Conservation (phyloP, 92 coral and sea anemone species). For the Siderastrea siderea region DNA sequence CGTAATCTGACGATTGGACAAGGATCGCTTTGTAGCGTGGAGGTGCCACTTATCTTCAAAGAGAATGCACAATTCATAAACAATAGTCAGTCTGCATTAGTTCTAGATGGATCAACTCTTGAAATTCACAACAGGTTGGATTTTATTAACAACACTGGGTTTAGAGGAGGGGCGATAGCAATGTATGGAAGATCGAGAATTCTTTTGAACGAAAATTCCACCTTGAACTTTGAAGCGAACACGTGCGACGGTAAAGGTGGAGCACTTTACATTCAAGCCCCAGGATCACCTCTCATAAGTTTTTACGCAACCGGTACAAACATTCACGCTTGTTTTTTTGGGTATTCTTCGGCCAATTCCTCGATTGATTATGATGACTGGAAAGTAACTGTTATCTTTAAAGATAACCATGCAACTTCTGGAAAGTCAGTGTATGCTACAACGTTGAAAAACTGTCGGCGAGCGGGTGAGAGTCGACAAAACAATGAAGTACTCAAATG, state of each 20-base stretch:
- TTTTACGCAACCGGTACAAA: conserved; percentile 75
- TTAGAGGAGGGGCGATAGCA: conserved; percentile 93
- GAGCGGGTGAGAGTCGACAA: conserved; percentile 63
- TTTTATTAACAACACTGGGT: conserved; percentile 78
- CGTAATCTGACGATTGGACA: conserved; percentile 71
- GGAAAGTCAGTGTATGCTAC: conserved; percentile 91
- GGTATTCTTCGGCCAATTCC: conserved; percentile 38
- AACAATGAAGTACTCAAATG: conserved; percentile 78
- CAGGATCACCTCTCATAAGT: conserved; percentile 87
- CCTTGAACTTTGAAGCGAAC: conserved; percentile 70
- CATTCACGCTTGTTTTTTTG: conserved; percentile 81
- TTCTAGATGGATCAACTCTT: conserved; percentile 75
- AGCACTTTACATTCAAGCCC: conserved; percentile 85
- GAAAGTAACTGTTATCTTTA: conserved; percentile 76
- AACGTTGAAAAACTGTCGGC: conserved; percentile 82
- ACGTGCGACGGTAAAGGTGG: conserved; percentile 86
- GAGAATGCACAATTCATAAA: conserved; percentile 38
- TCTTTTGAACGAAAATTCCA: conserved; percentile 57
- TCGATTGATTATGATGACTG: conserved; percentile 57
- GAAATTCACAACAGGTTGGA: conserved; percentile 63
- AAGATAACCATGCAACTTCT: conserved; percentile 64
- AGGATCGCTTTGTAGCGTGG: conserved; percentile 87
- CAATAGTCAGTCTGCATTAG: conserved; percentile 85
- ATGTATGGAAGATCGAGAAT: conserved; percentile 86
- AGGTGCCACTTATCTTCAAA: conserved; percentile 80